Evolutionary conservation across 1,140 invertebrate species (phyloP).

Genomic region (Patella vulgata): DNA sequence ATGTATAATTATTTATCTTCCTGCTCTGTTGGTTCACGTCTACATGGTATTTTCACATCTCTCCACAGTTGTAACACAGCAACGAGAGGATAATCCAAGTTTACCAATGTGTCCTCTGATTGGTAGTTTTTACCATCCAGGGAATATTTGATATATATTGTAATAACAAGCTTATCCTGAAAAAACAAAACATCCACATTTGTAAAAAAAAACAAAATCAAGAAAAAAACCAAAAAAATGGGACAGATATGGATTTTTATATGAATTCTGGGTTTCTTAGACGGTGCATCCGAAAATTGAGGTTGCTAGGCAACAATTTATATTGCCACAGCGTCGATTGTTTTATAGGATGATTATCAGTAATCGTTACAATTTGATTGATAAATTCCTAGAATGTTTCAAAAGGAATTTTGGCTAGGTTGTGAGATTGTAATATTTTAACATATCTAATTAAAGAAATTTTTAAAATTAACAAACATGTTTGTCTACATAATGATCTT

Average conservation of each 20-base stretch:
- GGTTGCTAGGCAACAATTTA: too few species aligned
- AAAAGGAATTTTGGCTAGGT: too few species aligned
- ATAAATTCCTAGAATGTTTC: too few species aligned
- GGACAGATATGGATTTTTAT: background rate
- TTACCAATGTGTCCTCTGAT: constrained; percentile 23
- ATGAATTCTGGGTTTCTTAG: background rate
- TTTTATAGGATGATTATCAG: too few species aligned
- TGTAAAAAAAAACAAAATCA: background rate
- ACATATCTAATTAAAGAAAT: too few species aligned
- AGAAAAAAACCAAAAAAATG: background rate
- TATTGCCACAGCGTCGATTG: too few species aligned
- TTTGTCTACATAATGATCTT: too few species aligned
- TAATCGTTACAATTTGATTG: too few species aligned
- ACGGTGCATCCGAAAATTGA: too few species aligned
- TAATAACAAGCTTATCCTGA: constrained; percentile 30
- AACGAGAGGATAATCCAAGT: constrained; percentile 40
- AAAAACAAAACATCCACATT: background rate
- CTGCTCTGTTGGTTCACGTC: constrained; percentile 30
- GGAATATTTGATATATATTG: constrained; percentile 28
- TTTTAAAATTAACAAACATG: too few species aligned
- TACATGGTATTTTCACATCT: background rate
- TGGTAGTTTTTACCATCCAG: constrained; percentile 4
- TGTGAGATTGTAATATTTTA: too few species aligned
- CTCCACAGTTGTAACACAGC: constrained; percentile 38
- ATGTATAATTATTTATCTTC: constrained; percentile 10